Evolutionary conservation across 2,797 vertebrate species (phyloP).

Genomic region (Mastacembelus armatus): DNA sequence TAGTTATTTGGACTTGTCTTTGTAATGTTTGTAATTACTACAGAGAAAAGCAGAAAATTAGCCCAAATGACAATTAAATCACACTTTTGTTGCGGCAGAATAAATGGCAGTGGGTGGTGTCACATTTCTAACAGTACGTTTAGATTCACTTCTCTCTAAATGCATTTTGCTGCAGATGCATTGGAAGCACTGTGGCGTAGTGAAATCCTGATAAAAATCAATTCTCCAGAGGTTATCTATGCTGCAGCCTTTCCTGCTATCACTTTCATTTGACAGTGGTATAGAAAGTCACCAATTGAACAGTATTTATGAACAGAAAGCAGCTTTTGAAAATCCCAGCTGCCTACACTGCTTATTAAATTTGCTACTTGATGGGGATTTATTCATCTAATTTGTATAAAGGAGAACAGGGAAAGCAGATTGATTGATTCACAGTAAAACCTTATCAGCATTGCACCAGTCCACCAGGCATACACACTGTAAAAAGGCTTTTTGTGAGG

Average conservation of each 20-base stretch:
- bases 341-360: background rate
- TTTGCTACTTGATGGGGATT: constrained; percentile 10
- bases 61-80: too few species aligned
- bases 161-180: constrained; percentile 7
- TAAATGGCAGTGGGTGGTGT: constrained; percentile 4
- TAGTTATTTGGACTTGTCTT: too few species aligned
- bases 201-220: constrained; percentile 40
- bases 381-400: constrained; percentile 10
- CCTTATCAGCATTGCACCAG: background rate
- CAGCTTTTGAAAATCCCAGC: constrained; percentile 7
- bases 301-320: constrained; percentile 27
- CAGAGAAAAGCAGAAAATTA: too few species aligned
- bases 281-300: constrained; percentile 23
- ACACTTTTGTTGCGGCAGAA: constrained; percentile 25
- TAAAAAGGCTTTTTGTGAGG: constrained; percentile 19
- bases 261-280: constrained; percentile 29
- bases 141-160: constrained; percentile 10
- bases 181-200: constrained; percentile 19
- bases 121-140: constrained; percentile 5
- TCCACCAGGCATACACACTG: constrained; percentile 26
- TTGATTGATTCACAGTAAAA: constrained; percentile 21
- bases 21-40: background rate
- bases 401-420: constrained; percentile 7
- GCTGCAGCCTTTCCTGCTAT: constrained; percentile 28
- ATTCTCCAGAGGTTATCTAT: constrained; percentile 37